Evolutionary conservation across 2,797 vertebrate species (phyloP), one percentile per base, ranked within the genome.

Genomic region (Microctenopoma steveboyesi): DNA sequence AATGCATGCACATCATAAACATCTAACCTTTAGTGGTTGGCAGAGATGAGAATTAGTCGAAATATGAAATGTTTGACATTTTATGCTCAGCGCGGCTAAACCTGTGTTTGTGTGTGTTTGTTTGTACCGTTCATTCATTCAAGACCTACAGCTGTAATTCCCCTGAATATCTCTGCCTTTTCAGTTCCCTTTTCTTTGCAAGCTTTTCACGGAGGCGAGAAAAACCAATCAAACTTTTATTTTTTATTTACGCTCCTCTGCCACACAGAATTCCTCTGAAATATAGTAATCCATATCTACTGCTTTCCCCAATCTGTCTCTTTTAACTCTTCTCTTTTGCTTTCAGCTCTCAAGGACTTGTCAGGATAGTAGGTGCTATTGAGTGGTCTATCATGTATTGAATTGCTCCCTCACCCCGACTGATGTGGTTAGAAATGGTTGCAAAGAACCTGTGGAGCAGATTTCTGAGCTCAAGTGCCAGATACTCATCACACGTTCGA

Each of bases 321-420:
- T 66, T 74, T 78, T 64, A 11, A 42, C 47, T 14, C 35, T 51
- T 45, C 6, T 16, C 47, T 15, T 9, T 12, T 39, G 15, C 50
- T 67, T 61, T 22, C n/a, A 37, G 51, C 56, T 66, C 25, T 76
- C 15, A 14, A 33, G 45, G 49, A 25, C 69, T 66, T 39, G 12
- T 35, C 40, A 11, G 45, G 27, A 64, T 56, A 48, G n/a, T 47
- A 57, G 54, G n/a, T 35, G 66, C 30, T 30, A 67, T 53, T 73
- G 72, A 90, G 51, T 53, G 43, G 18, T 78, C 63, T 3, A 1
- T 72, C 53, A 70, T 39, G 43, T 66, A 64, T 75, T 71, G 63
- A 87, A 79, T 72, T 57, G 47, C 57, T 65, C 56, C 5, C 28
- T 4, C 3, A 16, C 30, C 42, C 22, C 28, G 72, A 61, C 51